phyloP scores from a whole-genome alignment of 2,797 vertebrate species.

The Galagoides demidoff region DNA sequence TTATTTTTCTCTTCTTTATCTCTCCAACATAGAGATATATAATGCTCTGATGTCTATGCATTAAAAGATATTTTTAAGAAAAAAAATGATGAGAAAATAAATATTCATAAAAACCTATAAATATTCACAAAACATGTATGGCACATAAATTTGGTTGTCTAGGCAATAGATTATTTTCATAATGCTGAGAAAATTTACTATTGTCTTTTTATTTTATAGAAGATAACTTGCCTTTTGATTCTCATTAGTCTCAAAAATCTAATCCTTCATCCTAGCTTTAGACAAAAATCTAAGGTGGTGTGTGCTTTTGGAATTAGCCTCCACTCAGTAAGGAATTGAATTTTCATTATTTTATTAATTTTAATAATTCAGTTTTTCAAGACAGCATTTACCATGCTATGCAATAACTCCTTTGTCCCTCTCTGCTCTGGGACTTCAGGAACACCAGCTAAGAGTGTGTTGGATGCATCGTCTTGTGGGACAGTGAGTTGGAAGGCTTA shows the following conservation, averaged over 20 bases:
- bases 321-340: slow-evolving; percentile 4
- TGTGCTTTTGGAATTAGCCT: slow-evolving; percentile 41
- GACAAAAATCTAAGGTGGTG: slow-evolving; percentile 15
- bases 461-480: not conserved
- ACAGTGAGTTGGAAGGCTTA: not conserved
- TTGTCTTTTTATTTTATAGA: slow-evolving; percentile 16
- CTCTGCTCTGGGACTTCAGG: slow-evolving; percentile 18
- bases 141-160: not conserved
- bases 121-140: not conserved
- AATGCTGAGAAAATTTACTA: not conserved
- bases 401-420: not conserved
- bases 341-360: slow-evolving; percentile 54
- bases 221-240: not conserved
- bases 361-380: slow-evolving; percentile 56
- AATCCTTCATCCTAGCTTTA: slow-evolving; percentile 34
- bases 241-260: not conserved
- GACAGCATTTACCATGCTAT: not conserved
- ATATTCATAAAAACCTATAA: slow-evolving; percentile 18
- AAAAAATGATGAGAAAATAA: slow-evolving; percentile 5
- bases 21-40: not conserved
- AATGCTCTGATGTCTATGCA: not conserved
- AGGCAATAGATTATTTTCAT: slow-evolving; percentile 15
- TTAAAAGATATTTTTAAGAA: not conserved
- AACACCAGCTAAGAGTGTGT: not conserved
- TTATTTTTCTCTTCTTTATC: slow-evolving; percentile 16